A percentile compares a stretch with the other conserved stretches of the same genome.
Evolutionary conservation across 2,797 vertebrate genomes (phyloP).

Genomic region (Bucorvus abyssinicus): DNA sequence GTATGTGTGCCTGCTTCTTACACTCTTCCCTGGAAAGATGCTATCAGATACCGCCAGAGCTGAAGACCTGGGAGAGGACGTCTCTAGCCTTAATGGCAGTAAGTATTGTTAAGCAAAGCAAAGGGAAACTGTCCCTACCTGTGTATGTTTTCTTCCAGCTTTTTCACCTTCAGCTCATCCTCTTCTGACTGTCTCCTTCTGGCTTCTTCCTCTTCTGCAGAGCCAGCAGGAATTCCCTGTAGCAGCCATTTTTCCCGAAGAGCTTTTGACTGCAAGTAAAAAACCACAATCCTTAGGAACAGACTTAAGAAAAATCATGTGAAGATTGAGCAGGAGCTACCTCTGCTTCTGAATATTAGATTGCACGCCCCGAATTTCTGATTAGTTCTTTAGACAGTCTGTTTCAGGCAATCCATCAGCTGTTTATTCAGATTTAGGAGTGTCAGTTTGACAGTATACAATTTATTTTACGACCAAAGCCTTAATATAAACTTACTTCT

Average conservation of each 20-base stretch:
- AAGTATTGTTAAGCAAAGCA: background rate
- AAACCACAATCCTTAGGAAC: background rate
- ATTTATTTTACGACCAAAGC: background rate
- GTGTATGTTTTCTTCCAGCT: slow-evolving; percentile 88
- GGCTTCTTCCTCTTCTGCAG: slow-evolving; percentile 85
- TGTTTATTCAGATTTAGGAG: background rate
- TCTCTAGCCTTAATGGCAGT: background rate
- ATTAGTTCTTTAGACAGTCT: background rate
- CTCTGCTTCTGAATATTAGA: background rate
- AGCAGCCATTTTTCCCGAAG: slow-evolving; percentile 97
- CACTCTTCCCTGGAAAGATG: background rate
- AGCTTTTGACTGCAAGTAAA: slow-evolving; percentile 88
- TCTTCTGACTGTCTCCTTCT: slow-evolving; percentile 88
- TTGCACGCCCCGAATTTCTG: background rate
- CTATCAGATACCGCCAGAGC: background rate
- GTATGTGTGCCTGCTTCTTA: background rate
- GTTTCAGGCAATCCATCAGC: background rate
- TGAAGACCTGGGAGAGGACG: background rate
- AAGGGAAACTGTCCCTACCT: slow-evolving; percentile 76
- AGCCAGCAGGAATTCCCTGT: slow-evolving; percentile 85
- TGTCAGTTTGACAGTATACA: background rate
- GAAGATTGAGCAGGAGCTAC: background rate
- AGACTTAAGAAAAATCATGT: background rate
- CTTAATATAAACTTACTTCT: background rate
- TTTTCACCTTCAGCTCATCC: slow-evolving; percentile 90